Base-by-base conservation (phyloP, 2,113 vertebrate species). In the Colinus virginianus region DNA sequence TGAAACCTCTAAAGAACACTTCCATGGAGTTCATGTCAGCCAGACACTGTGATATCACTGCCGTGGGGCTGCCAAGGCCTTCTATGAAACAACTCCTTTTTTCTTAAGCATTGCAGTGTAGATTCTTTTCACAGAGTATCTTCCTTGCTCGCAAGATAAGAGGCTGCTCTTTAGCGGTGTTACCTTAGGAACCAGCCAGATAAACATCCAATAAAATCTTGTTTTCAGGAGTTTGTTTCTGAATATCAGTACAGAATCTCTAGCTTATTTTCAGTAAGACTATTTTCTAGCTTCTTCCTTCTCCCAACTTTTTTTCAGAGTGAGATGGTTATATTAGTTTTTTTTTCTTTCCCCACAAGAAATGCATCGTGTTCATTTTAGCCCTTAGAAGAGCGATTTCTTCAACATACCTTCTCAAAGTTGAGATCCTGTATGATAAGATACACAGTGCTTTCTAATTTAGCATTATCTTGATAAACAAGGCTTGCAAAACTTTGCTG, bases 191-290 rank as follows among this genome's bases (percentile, higher is more conserved):
- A 94, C 89, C 88, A 91, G 90, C 56, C 75, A 90, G 90, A 96
- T 91, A 86, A 89, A 91, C 51, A 93, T 92, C 90, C 93, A 94
- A 67, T 90, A 48, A 90, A 87, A 70, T 74, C 53, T 88, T 94
- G 87, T 96, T 96, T 96, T 91, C 89, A 85, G 92, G 87, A 96
- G 83, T 90, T 93, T 86, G 59, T 93, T 96, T 92, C 87, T 84
- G 84, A 89, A 67, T 88, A 93, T 91, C 89, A 82, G 56, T 61
- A 49, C 46, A 77, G 82, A 90, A 84, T 94, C 85, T 94, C 43
- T 51, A 45, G 77, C 82, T 89, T 94, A 69, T 92, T 95, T 96
- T 88, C 84, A 83, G 58, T 70, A 51, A 86, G 56, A 55, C 56
- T 15, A 14, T 75, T 78, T 64, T 40, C 45, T n/a, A 51, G 23